Conservation (phyloP, 2,888 invertebrate species). For the Formica aserva region DNA sequence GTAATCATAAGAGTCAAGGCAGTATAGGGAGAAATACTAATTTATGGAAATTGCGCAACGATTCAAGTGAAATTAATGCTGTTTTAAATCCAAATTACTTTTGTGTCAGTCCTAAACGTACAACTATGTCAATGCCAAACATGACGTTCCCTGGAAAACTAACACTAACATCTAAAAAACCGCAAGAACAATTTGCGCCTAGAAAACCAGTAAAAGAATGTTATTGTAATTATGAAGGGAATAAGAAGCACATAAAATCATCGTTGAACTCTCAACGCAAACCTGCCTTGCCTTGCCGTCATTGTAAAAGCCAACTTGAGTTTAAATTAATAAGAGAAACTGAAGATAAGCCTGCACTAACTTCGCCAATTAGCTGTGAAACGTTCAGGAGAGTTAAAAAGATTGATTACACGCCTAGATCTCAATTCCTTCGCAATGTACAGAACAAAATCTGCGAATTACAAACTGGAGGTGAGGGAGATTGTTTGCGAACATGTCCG, state of each 20-base stretch:
- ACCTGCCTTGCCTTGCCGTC: constrained; percentile 58
- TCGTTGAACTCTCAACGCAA: constrained; percentile 57
- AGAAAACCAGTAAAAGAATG: constrained; percentile 79
- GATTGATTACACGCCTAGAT: constrained; percentile 79
- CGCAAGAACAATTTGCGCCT: constrained; percentile 12
- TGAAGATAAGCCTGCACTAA: neutral
- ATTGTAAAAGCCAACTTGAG: constrained; percentile 64
- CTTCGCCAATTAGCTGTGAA: constrained; percentile 72
- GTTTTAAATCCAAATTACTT: constrained; percentile 66
- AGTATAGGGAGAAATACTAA: constrained; percentile 12
- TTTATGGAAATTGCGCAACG: constrained; percentile 73
- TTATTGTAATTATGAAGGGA: constrained; percentile 75
- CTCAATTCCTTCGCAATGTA: constrained; percentile 79
- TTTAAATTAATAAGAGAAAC: constrained; percentile 39
- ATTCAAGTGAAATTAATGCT: constrained; percentile 67
- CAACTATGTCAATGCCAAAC: constrained; percentile 46
- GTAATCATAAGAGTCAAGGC: neutral
- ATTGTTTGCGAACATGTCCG: constrained; percentile 30
- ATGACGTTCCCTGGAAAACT: constrained; percentile 69
- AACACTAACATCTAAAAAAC: constrained; percentile 74
- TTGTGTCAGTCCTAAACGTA: constrained; percentile 7
- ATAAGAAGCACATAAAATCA: constrained; percentile 63
- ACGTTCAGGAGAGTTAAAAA: constrained; percentile 75
- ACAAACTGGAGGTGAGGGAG: constrained; percentile 16
- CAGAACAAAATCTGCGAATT: constrained; percentile 69